Evolutionary conservation across 2,113 vertebrate species (phyloP), one percentile per base, ranked within the genome.

Genomic region (Rhinogobius similis): DNA sequence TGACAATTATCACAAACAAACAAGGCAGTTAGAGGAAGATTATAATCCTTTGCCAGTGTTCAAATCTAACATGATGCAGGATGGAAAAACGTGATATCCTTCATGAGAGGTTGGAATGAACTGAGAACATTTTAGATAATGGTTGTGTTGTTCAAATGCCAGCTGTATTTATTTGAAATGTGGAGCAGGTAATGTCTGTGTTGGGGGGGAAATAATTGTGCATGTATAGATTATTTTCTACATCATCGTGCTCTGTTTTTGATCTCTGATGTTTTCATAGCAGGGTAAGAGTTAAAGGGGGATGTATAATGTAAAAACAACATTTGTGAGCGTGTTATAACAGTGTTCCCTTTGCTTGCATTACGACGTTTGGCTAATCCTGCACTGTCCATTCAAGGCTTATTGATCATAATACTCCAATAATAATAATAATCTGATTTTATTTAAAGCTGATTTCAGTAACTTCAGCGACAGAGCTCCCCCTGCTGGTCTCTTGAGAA

Each of bases 21-120:
- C 79, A 66, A 56, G 38, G 65, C 67, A 70, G 80, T 88, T 87
- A 83, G 63, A 11, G 64, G 62, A 71, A 82, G 74, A 86, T 86
- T 72, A 78, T 70, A 67, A 66, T 80, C 65, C 70, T 62, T 26
- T 43, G 14, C 24, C 18, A 24, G 62, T 56, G 50, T 70, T 53
- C 67, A 32, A 63, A 55, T 38, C 41, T 39, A 44, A 20, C 12
- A 11, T 24, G 75, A 27, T 36, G 10, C n/a, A 0, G 3, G 53
- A 43, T 48, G 43, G 61, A 48, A 46, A 46, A 46, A 16, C 18
- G 41, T 20, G 38, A 3, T 16, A 5, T 65, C 65, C 16, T 68
- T 62, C 48, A 52, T 11, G 48, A 72, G n/a, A 18, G 67, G 5
- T 48, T 43, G 43, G 71, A 68, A 29, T 62, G 48, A 74, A 64